phyloP scores from a whole-genome alignment of 2,113 vertebrate genomes.

The Asarcornis scutulata region DNA sequence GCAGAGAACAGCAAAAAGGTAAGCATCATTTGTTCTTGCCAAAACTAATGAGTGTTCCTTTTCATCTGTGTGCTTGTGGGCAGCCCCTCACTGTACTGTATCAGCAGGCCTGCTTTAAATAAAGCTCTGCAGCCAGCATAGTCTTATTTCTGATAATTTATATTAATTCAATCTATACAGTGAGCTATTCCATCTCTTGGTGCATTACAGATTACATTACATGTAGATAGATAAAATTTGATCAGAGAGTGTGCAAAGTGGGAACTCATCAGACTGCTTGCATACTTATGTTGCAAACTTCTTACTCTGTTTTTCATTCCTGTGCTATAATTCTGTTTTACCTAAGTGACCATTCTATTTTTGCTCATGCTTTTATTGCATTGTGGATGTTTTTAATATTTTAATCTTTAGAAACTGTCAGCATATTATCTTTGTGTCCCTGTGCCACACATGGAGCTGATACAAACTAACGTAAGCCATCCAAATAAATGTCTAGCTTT shows the following conservation, averaged over 20 bases:
- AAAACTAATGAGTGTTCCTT: background rate
- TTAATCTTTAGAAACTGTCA: background rate
- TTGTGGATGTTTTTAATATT: background rate
- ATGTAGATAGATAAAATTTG: background rate
- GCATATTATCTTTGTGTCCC: background rate
- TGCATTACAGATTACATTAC: background rate
- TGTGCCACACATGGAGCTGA: background rate
- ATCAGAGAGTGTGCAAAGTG: background rate
- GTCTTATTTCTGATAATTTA: background rate
- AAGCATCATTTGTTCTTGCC: background rate
- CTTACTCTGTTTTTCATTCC: background rate
- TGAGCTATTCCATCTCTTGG: background rate
- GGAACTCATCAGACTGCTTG: background rate
- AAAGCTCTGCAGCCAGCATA: background rate
- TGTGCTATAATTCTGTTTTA: background rate
- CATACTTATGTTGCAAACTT: background rate
- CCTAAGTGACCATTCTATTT: background rate
- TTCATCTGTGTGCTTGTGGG: background rate
- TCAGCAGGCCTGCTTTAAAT: background rate
- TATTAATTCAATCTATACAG: background rate
- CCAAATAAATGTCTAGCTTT: background rate
- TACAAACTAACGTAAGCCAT: background rate
- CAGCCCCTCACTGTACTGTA: accelerated
- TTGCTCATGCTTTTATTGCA: background rate
- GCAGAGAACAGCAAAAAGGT: background rate